Percentiles rank a stretch among this genome's conserved stretches.
Conservation (phyloP, 2,113 vertebrate genomes). For the Hymenochirus boettgeri region DNA sequence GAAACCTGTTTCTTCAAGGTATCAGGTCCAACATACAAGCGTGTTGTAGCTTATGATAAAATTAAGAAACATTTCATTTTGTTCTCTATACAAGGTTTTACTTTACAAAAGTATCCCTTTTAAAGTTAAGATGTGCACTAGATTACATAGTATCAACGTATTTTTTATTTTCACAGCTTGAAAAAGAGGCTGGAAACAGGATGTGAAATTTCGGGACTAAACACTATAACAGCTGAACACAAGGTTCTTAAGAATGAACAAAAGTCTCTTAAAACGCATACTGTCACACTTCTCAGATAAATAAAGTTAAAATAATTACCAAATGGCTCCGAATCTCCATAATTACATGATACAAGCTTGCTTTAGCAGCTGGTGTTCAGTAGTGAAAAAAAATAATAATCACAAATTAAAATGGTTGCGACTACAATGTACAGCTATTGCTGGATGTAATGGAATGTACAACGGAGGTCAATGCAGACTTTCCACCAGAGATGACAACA, state of each 20-base stretch:
- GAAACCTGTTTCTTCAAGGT: conserved; percentile 62
- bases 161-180: conserved; percentile 74
- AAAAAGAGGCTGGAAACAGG: conserved; percentile 78
- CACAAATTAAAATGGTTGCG: conserved; percentile 70
- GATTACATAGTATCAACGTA: conserved; percentile 90
- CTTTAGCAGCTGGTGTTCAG: conserved; percentile 71
- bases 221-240: conserved; percentile 62
- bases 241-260: conserved; percentile 60
- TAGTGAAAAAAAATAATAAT: conserved; percentile 66
- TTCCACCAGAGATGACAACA: conserved; percentile 59
- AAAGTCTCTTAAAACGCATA: conserved; percentile 67
- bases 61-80: conserved; percentile 72
- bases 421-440: conserved; percentile 74
- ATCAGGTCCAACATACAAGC: conserved; percentile 69
- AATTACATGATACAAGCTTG: conserved; percentile 72
- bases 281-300: conserved; percentile 67
- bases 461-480: conserved; percentile 66
- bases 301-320: conserved; percentile 73
- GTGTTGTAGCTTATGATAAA: conserved; percentile 73
- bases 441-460: conserved; percentile 70
- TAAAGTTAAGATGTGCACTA: conserved; percentile 81
- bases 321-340: conserved; percentile 69
- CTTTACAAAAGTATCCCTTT: conserved; percentile 85
- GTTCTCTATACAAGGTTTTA: conserved; percentile 80
- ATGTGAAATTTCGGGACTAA: conserved; percentile 68